Evolutionary conservation across 2,888 invertebrate species (phyloP), one percentile per base, ranked within the genome.

Genomic region (Patella caerulea): DNA sequence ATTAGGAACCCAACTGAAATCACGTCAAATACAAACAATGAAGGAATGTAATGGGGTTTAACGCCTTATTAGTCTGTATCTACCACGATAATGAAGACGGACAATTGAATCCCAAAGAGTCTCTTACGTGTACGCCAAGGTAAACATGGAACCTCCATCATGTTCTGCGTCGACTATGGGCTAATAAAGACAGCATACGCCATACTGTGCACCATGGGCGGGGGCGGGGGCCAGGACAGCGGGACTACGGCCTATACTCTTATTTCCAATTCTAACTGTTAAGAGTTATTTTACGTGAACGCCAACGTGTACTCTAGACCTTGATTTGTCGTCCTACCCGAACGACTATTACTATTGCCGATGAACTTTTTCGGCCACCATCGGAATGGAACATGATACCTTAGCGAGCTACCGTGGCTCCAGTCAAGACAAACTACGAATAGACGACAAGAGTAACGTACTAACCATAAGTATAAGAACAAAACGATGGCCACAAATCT

Each of bases 1-100:
- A 24, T 65, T 65, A 65, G 65, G 65, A 65, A 65, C 14, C 24
- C 65, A 65, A 65, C 65, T 65, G 14, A 14, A 65, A 65, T 45
- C 7, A 9, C 1, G 9, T 45, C 45, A 45, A 65, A 65, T 24
- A 15, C 17, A 1, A 56, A 56, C 19, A 24, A 65, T 14, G 3
- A 65, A 2, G 2, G n/a, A 65, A 12, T 11, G 19, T 2, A 14
- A 59, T 59, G 59, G 5, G 7, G 19, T 19, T 24, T 19, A 65
- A n/a, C 11, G 11, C 11, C 9, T 24, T 19, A 24, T 11, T 24
- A 14, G 19, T 3, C 5, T 65, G n/a, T n/a, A 24, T 24, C 4
- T 3, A 4, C 56, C 56, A 3, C 2, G 17, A 3, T 56, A 5
- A 56, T 3, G 56, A 34, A 34, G 34, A 34, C 56, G 56, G 5